Percentiles rank a stretch among this genome's conserved stretches.
Conservation (phyloP, 2,113 vertebrate species). For the Noctilio leporinus region DNA sequence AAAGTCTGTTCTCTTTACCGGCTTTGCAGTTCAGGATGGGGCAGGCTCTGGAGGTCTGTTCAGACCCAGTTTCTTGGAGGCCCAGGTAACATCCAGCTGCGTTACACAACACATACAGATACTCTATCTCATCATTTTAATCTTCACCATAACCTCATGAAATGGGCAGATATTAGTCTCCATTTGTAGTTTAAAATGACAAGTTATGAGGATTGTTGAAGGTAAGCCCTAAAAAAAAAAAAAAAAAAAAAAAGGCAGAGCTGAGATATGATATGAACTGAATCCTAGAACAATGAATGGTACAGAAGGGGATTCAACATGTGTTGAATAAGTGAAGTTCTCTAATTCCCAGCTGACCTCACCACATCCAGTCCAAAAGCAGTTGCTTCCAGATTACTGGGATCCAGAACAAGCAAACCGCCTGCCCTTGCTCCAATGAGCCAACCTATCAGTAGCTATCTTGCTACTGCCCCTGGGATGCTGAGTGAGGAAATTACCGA, state of each 20-base stretch:
- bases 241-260: background rate
- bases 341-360: background rate
- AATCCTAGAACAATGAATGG: background rate
- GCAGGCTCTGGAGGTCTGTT: background rate
- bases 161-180: background rate
- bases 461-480: background rate
- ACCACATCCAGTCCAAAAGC: background rate
- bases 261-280: background rate
- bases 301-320: background rate
- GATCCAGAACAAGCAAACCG: background rate
- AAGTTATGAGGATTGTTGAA: background rate
- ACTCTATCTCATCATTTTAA: background rate
- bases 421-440: background rate
- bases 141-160: background rate
- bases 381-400: background rate
- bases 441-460: background rate
- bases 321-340: background rate
- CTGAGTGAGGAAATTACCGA: background rate
- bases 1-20: background rate
- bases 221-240: background rate
- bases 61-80: background rate
- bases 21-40: background rate
- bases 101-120: background rate
- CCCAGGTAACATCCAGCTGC: background rate
- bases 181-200: background rate